Base-by-base conservation (phyloP, 2,888 invertebrate species). In the Orthosia incerta region DNA sequence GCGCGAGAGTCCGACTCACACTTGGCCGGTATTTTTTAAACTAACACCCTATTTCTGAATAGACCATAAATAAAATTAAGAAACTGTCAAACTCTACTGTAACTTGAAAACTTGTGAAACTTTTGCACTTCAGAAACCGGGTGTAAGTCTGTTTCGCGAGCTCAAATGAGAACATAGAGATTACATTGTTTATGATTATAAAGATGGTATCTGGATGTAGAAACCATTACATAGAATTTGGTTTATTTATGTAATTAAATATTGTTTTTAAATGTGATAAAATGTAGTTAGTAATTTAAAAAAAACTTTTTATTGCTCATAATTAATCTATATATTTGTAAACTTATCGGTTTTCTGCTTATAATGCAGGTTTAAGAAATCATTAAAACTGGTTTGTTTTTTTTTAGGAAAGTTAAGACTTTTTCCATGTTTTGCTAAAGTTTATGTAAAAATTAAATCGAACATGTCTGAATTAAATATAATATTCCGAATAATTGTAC, bases 211-310 rank as follows among this genome's bases (percentile, higher is more conserved):
- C 59, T 1, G 45, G 50, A 50, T 59, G 11, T 50, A 18, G 11
- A 60, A 16, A 67, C 53, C n/a, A 23, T 39, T 39, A 39, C 39
- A 39, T 59, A 51, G 48, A 68, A 18, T 46, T 66, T 56, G 53
- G 53, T 57, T 73, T 51, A 82, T 72, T 71, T 20, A 65, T 59
- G 60, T 62, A 51, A 55, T n/a, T 51, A 61, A 48, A 51, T 59
- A 69, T 71, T 63, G 51, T 79, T 79, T 79, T 57, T 78, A 69
- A 77, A 82, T 82, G 79, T 83, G 83, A 80, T 80, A 80, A 72
- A 79, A 57, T 71, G n/a, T 72, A 72, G 53, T 65, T 65, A 61
- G 56, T 68, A 57, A 50, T 57, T 65, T 57, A 46, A n/a, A 51
- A 18, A 50, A 77, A 65, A 65, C 57, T 39, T 62, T 45, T 2